phyloP scores from a whole-genome alignment of 92 coral and sea anemone species.

The Zoanthus gigantus region DNA sequence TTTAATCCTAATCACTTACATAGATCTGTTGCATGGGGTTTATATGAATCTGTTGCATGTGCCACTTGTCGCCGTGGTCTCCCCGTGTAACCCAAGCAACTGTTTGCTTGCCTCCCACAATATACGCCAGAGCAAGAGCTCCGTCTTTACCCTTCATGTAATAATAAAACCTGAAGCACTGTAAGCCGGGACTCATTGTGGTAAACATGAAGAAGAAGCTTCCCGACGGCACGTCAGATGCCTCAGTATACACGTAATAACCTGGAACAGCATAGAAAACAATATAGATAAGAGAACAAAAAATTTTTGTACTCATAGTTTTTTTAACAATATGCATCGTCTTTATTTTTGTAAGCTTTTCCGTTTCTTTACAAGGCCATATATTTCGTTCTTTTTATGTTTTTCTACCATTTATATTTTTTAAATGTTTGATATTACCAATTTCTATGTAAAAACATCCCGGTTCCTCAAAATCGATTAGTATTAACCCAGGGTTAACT shows the following conservation, averaged over 20 bases:
- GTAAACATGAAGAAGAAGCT: background rate
- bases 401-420: no score
- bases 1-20: background rate
- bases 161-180: constrained; percentile 12
- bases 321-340: no score
- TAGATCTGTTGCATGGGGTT: background rate
- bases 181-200: background rate
- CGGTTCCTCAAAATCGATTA: no score
- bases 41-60: background rate
- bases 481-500: no score
- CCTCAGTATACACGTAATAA: constrained; percentile 2
- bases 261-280: background rate
- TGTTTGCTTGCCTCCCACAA: background rate
- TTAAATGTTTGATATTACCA: no score
- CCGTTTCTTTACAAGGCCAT: no score
- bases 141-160: constrained; percentile 26
- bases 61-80: constrained; percentile 25
- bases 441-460: no score
- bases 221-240: background rate
- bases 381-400: no score
- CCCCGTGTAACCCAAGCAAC: background rate
- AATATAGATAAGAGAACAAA: no score
- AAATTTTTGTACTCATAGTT: no score
- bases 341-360: no score
- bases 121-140: background rate